Base-by-base conservation (phyloP, 2,888 invertebrate species). In the Agrenia bidenticulata region DNA sequence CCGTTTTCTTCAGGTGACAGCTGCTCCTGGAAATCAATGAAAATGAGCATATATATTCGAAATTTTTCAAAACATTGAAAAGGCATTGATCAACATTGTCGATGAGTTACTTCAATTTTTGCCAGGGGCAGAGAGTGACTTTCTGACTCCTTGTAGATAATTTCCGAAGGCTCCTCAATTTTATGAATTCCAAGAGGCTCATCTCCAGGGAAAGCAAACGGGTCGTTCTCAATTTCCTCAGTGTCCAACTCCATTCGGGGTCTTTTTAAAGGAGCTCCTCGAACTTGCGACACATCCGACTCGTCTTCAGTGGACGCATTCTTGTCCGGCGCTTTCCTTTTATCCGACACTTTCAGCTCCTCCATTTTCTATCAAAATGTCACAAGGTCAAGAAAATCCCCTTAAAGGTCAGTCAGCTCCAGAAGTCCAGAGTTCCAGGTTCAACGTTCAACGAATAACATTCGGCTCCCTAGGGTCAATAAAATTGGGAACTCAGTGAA, bases 321-420 rank as follows among this genome's bases (percentile, higher is more conserved):
- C 50, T 66, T 65, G 17, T 72, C 69, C 17, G 61, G 57, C 17
- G 65, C 69, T 53, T 69, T 72, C 2, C 72, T 55, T 24, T 72
- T 72, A 19, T 70, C 70, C 13, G 64, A 23, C 21, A 24, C 55
- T 37, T 51, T 61, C 24, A 15, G 21, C 4, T 41, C 24, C 42
- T 66, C 66, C 69, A 64, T 68, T 32, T 32, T 4, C 32, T 32
- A 11, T 11, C 32, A 11, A 32, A 32, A 32, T 32, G 56, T 59
- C 59, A 37, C 2, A 55, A 62, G 41, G 61, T 23, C 27, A 32
- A 19, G 17, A 55, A 41, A 50, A 32, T 39, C 41, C 15, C 63
- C 56, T 27, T 60, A 59, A 56, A 66, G 42, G 60, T 60, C 63
- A 55, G 41, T 50, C 17, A 50, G 63, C 66, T 66, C 66, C 63